Conservation (phyloP, 92 coral and sea anemone genomes). For the Metridium senile region DNA sequence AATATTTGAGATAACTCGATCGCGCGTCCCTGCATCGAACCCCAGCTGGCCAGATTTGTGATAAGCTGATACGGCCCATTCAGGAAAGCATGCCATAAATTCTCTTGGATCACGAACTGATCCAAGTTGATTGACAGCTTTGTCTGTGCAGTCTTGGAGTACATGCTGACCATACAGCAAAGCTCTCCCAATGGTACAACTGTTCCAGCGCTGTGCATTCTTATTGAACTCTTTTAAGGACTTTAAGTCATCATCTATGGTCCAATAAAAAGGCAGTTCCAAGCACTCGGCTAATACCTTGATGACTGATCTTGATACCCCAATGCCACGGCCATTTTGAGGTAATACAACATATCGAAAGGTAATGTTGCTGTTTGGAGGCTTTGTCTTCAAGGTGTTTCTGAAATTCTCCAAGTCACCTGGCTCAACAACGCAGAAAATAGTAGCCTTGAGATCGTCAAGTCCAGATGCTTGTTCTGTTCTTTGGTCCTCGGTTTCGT, state of each 20-base stretch:
- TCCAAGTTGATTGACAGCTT: slow-evolving; percentile 11
- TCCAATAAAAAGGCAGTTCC: slow-evolving; percentile 44
- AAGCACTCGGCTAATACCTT: slow-evolving; percentile 41
- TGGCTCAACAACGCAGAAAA: slow-evolving; percentile 51
- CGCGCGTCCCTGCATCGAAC: neutral
- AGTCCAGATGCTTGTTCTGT: slow-evolving; percentile 1
- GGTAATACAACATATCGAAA: slow-evolving; percentile 47
- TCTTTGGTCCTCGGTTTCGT: neutral
- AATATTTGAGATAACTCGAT: slow-evolving; percentile 27
- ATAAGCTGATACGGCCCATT: slow-evolving; percentile 20
- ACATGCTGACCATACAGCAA: slow-evolving; percentile 53
- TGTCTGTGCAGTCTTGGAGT: slow-evolving; percentile 34
- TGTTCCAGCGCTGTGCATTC: slow-evolving; percentile 41
- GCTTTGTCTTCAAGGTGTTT: slow-evolving; percentile 12
- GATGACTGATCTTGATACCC: slow-evolving; percentile 50
- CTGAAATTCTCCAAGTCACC: slow-evolving; percentile 18
- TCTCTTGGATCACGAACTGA: neutral
- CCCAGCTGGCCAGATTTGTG: neutral
- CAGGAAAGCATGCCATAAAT: slow-evolving; percentile 18
- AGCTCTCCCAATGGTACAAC: slow-evolving; percentile 40
- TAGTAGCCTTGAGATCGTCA: slow-evolving; percentile 15
- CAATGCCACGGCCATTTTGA: slow-evolving; percentile 54
- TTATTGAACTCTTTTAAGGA: slow-evolving; percentile 28
- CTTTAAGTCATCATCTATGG: slow-evolving; percentile 54
- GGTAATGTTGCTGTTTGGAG: slow-evolving; percentile 24